A percentile compares a stretch with the other conserved stretches of the same genome.
These are phyloP conservation scores for Drosophila mercatorum DNA, from an alignment of 2,888 invertebrate genomes.

Conservation along the genomic window DNA sequence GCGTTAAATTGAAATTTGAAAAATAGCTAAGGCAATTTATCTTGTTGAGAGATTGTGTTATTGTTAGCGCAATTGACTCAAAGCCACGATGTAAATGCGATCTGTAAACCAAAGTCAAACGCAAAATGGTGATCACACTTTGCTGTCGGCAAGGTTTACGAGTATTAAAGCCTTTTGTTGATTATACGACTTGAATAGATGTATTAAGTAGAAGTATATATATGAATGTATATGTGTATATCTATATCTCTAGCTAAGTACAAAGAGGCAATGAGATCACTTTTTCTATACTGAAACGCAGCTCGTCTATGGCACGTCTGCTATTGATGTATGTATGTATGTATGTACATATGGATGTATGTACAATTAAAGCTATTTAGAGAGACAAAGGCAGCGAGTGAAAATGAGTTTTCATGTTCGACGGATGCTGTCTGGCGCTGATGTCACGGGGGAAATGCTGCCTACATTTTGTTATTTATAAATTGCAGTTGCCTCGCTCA, in stretches of 20 bases:
- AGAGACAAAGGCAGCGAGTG: slow-evolving; percentile 51
- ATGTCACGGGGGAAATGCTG: slow-evolving; percentile 78
- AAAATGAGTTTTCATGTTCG: slow-evolving; percentile 59
- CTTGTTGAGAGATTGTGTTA: slow-evolving; percentile 13
- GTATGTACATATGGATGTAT: neutral
- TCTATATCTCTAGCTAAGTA: slow-evolving; percentile 15
- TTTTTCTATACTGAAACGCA: slow-evolving; percentile 52
- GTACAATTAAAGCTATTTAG: slow-evolving; percentile 53
- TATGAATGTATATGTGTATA: neutral
- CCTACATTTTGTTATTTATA: slow-evolving; percentile 72
- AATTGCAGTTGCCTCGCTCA: slow-evolving; percentile 57
- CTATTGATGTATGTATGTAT: slow-evolving; percentile 22
- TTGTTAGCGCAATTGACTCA: slow-evolving; percentile 14
- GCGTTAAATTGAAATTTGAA: neutral
- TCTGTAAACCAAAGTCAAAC: slow-evolving; percentile 36
- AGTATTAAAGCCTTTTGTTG: slow-evolving; percentile 58
- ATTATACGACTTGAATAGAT: slow-evolving; percentile 20
- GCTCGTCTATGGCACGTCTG: slow-evolving; percentile 28
- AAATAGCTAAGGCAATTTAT: slow-evolving; percentile 14
- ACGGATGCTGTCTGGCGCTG: slow-evolving; percentile 57
- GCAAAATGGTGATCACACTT: slow-evolving; percentile 56
- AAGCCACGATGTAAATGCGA: slow-evolving; percentile 50
- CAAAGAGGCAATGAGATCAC: slow-evolving; percentile 71
- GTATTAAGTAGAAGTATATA: slow-evolving; percentile 2
- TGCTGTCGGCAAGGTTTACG: slow-evolving; percentile 59